Evolutionary conservation across 2,797 vertebrate genomes (phyloP).

Genomic region (Octomys mimax): DNA sequence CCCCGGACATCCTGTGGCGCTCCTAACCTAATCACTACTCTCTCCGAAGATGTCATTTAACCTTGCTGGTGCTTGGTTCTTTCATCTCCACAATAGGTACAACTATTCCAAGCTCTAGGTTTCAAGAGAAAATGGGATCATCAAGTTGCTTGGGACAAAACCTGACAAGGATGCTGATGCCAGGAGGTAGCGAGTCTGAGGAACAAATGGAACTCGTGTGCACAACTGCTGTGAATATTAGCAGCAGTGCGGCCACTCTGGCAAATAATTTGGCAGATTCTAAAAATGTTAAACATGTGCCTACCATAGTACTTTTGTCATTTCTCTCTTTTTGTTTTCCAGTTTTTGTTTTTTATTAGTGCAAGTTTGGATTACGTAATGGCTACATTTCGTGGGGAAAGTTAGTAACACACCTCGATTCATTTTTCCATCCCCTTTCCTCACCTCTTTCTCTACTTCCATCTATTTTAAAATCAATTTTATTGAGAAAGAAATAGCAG

Average conservation of each 20-base stretch:
- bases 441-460: background rate
- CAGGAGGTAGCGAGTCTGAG: background rate
- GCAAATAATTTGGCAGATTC: background rate
- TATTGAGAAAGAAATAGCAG: too few species aligned
- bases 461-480: too few species aligned
- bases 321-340: background rate
- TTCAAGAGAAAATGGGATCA: background rate
- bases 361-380: background rate
- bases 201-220: background rate
- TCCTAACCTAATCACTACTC: background rate
- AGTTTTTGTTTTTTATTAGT: background rate
- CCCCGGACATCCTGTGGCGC: fast-evolving
- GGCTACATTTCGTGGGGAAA: background rate
- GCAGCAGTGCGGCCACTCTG: background rate
- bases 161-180: background rate
- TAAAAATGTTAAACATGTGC: background rate
- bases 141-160: background rate
- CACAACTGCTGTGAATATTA: background rate
- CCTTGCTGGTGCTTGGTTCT: background rate
- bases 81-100: background rate
- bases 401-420: background rate
- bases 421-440: background rate
- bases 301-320: background rate
- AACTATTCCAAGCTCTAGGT: background rate
- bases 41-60: background rate